Evolutionary conservation across 2,888 invertebrate genomes (phyloP).

Genomic region (Microctonus aethiopoides): DNA sequence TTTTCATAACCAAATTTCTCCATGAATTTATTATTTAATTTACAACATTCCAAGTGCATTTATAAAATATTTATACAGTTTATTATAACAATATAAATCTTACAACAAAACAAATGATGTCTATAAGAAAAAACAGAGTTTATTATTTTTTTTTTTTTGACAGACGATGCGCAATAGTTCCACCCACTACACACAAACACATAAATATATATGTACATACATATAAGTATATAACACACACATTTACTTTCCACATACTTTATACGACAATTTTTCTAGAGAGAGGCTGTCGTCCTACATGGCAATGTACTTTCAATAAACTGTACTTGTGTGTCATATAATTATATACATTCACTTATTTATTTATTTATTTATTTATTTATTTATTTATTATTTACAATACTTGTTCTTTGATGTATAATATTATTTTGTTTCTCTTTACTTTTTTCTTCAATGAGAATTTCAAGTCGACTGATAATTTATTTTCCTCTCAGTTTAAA

Average conservation of each 20-base stretch:
- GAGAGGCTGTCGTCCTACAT: not conserved
- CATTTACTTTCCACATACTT: too few species aligned
- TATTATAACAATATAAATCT: too few species aligned
- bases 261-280: too few species aligned
- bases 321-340: not conserved
- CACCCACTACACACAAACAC: constrained; percentile 5
- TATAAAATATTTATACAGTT: not conserved
- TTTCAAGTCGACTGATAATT: too few species aligned
- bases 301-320: not conserved
- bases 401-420: too few species aligned
- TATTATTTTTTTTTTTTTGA: not conserved
- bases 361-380: not conserved
- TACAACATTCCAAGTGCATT: not conserved
- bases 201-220: not conserved
- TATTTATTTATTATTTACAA: too few species aligned
- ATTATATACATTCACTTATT: not conserved
- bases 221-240: too few species aligned
- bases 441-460: too few species aligned
- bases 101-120: too few species aligned
- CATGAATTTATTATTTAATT: not conserved
- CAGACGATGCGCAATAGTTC: constrained; percentile 2
- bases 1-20: not conserved
- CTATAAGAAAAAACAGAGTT: too few species aligned
- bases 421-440: too few species aligned
- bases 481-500: too few species aligned